Evolutionary conservation across 2,797 vertebrate genomes (phyloP).

Genomic region (Naso thynnoides): DNA sequence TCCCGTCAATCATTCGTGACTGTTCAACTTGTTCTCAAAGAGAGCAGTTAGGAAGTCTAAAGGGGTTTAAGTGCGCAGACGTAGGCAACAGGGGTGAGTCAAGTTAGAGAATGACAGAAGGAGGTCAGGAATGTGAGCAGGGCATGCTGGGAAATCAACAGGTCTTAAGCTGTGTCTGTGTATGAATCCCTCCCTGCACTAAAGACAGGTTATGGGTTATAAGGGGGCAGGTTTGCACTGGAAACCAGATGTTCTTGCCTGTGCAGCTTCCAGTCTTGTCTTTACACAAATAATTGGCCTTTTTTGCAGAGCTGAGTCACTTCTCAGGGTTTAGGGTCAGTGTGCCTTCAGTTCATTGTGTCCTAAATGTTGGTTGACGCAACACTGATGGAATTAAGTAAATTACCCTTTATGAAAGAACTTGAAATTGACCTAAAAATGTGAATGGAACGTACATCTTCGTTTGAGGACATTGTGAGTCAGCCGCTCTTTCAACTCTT

Average conservation of each 20-base stretch:
- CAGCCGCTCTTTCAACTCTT: constrained; percentile 13
- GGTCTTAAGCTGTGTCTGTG: constrained; percentile 71
- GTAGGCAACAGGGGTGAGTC: constrained; percentile 59
- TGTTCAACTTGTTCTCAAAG: constrained; percentile 46
- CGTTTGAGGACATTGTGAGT: constrained; percentile 12
- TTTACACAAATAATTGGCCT: constrained; percentile 57
- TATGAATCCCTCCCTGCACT: constrained; percentile 59
- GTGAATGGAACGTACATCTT: neutral
- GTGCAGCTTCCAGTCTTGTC: constrained; percentile 53
- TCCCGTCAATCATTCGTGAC: constrained; percentile 52
- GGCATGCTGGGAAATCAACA: constrained; percentile 81
- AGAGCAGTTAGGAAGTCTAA: constrained; percentile 13
- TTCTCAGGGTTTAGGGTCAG: constrained; percentile 31
- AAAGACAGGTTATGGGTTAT: constrained; percentile 76
- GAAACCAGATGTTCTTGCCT: constrained; percentile 81
- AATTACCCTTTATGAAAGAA: neutral
- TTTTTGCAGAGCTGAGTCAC: constrained; percentile 36
- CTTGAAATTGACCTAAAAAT: constrained; percentile 11
- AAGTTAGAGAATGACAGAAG: constrained; percentile 80
- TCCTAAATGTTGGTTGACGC: neutral
- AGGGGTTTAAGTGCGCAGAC: constrained; percentile 39
- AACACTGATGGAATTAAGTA: constrained; percentile 2
- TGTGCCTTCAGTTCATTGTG: constrained; percentile 23
- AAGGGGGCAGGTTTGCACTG: constrained; percentile 73
- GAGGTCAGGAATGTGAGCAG: constrained; percentile 82